Evolutionary conservation across 2,888 invertebrate species (phyloP), one percentile per base, ranked within the genome.

Genomic region (Drosophila fungiperda): DNA sequence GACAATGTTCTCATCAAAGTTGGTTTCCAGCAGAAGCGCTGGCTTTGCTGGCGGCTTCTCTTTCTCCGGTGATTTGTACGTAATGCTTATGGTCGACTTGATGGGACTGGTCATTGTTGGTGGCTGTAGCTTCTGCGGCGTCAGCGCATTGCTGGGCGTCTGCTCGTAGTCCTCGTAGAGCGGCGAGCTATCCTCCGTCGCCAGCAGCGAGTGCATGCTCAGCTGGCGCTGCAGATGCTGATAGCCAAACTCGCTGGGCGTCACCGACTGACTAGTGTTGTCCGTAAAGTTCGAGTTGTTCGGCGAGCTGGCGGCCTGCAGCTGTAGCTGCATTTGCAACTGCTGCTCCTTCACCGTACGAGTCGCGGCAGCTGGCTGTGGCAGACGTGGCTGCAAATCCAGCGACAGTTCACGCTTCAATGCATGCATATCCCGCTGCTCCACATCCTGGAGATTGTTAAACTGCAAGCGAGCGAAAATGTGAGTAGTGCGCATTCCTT

Each of bases 21-120:
- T 94, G 0, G 95, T 95, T 91, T 95, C 95, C 71, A 95, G 80
- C 40, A 95, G 93, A 0, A 94, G 82, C 32, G 91, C 82, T 3
- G 82, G 77, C 68, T 74, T 82, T 12, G 83, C 80, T 8, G 90
- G 89, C 15, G 78, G 76, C 71, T 76, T 83, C 48, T 91, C 92
- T 45, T 90, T 90, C 23, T 89, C 94, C 0, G 96, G 96, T 5
- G 96, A 95, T 88, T 95, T 94, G 89, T 96, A 96, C 2, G 95
- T 96, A 11, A 96, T 96, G 92, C 95, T 96, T 32, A 96, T 96
- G 0, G 96, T 96, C 3, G 96, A 96, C 87, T 95, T 94, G 1
- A 96, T 92, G 0, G 95, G 95, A 84, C 95, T 95, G 84, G 35
- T 42, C 7, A 92, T 92, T 69, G 33, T 55, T 9, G 61, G 57